Conservation (phyloP, 2,797 vertebrate genomes). For the Esox lucius region DNA sequence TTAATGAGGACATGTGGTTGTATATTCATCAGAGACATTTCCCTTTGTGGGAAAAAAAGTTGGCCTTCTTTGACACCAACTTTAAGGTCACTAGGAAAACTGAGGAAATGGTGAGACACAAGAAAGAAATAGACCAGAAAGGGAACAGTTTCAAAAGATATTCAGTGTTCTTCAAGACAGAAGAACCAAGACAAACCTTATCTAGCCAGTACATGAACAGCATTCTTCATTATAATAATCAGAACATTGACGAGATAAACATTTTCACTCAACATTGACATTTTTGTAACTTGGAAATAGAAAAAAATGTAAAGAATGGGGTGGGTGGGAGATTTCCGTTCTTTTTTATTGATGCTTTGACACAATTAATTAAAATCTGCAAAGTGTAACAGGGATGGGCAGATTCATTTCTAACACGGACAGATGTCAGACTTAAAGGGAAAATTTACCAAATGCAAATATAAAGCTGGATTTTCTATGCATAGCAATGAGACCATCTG, state of each 20-base stretch:
- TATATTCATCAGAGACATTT: slow-evolving; percentile 19
- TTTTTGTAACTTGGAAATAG: slow-evolving; percentile 34
- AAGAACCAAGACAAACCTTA: slow-evolving; percentile 29
- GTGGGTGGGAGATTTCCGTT: slow-evolving; percentile 34
- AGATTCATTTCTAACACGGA: slow-evolving; percentile 76
- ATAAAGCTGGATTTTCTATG: slow-evolving; percentile 72
- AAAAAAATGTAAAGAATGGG: slow-evolving; percentile 21
- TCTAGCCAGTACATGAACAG: slow-evolving; percentile 34
- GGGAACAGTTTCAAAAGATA: not conserved
- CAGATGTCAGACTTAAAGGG: slow-evolving; percentile 77
- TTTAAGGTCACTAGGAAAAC: slow-evolving; percentile 55
- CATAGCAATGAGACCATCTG: slow-evolving; percentile 76
- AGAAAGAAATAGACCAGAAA: not conserved
- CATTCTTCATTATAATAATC: slow-evolving; percentile 37
- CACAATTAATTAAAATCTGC: slow-evolving; percentile 75
- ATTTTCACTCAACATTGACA: slow-evolving; percentile 34
- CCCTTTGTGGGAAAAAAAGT: slow-evolving; percentile 49
- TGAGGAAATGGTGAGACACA: not conserved
- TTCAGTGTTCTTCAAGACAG: slow-evolving; percentile 11
- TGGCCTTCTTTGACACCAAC: slow-evolving; percentile 49
- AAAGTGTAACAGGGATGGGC: slow-evolving; percentile 57
- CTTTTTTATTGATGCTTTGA: slow-evolving; percentile 61
- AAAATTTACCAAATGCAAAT: slow-evolving; percentile 77
- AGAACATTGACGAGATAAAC: slow-evolving; percentile 29
- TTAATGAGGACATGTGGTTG: slow-evolving; percentile 48